These are phyloP conservation scores for Neomonachus schauinslandi DNA, from an alignment of 2,113 vertebrate species.

Conservation along the genomic window DNA sequence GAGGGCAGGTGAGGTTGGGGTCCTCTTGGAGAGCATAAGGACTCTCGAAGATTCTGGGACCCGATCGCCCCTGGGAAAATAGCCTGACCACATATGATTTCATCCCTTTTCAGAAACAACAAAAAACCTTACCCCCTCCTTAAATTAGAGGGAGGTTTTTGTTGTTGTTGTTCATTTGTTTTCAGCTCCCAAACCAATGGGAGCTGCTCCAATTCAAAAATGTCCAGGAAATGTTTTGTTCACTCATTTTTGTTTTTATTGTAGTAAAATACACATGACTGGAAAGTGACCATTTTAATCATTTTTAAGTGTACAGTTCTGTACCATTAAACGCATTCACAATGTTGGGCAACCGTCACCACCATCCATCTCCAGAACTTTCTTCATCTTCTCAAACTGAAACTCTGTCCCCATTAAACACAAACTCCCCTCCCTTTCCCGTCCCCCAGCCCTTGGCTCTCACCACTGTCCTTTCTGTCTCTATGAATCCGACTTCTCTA, in stretches of 20 bases:
- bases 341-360: rapidly evolving
- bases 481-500: background rate
- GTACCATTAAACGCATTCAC: rapidly evolving
- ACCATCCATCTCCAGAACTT: rapidly evolving
- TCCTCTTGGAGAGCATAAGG: background rate
- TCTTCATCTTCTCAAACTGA: background rate
- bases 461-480: background rate
- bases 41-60: background rate
- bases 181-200: background rate
- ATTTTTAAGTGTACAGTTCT: rapidly evolving
- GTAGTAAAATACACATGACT: rapidly evolving
- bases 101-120: background rate
- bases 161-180: background rate
- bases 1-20: background rate
- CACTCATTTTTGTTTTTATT: background rate
- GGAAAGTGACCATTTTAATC: background rate
- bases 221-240: no score
- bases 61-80: rapidly evolving
- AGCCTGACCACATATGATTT: rapidly evolving
- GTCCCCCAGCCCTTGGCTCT: background rate
- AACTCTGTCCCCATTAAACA: background rate
- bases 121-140: background rate
- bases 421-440: rapidly evolving
- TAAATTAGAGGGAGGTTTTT: background rate
- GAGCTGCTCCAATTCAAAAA: background rate